Evolutionary conservation across 1,140 invertebrate species (phyloP), one percentile per base, ranked within the genome.

Genomic region (Ptiloglossa arizonensis): DNA sequence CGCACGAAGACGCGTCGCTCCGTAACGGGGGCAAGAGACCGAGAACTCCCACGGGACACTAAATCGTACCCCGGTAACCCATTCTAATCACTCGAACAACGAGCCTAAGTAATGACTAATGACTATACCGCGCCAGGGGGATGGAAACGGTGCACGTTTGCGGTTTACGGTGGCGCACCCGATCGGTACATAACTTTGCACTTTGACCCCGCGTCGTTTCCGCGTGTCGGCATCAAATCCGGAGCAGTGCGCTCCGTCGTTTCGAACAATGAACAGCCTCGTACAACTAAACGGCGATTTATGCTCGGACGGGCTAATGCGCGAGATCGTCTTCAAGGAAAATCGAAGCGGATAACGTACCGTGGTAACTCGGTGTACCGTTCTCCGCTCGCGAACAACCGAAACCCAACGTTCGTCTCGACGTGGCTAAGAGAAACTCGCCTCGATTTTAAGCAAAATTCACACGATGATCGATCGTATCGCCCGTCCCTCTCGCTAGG

Each of bases 141-240:
- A 66, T 63, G 72, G 22, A 68, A n/a, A 69, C 72, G 29, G 52
- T 46, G 29, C 50, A 15, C 67, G 54, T 76, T n/a, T 64, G 81
- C 29, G 81, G 81, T 83, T 85, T 80, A 85, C 78, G 63, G 62
- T 32, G 38, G 62, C 27, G 8, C 62, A 68, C 15, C 60, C 72
- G 83, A 86, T 86, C 79, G 70, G 67, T 82, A 86, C 84, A 86
- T 85, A 85, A 86, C 75, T 86, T 86, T 82, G 84, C 80, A 86
- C 84, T 86, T 48, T 64, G 70, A 85, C 66, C 19, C 57, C 63
- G 46, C 9, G 15, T n/a, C 50, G 48, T 69, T 75, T 19, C 69
- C 38, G 44, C 50, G 77, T 68, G 48, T 83, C 56, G n/a, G 41
- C 73, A 41, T 69, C 73, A 38, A 46, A 54, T 62, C 44, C 56